Base-by-base conservation (phyloP, 2,113 vertebrate species). In the Arizona elegans region DNA sequence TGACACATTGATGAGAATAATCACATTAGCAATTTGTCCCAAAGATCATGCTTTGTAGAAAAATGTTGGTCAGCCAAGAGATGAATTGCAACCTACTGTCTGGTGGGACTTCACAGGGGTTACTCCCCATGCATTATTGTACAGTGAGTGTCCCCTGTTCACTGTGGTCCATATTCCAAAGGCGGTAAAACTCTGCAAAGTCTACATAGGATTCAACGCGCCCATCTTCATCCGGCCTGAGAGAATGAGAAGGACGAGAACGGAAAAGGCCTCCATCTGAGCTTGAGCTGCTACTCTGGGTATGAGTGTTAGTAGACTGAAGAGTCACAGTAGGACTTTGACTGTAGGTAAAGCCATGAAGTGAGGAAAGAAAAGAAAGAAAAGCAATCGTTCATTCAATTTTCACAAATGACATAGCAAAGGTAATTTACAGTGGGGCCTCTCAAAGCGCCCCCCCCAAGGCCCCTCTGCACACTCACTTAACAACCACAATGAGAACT, bases 251-350 rank as follows among this genome's bases (percentile, higher is more conserved):
- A 0, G 98, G 98, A 6, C 99, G 97, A 92, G 99, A 99, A 43
- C 99, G 98, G 96, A 99, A 99, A 55, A 99, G 98, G 93, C 99
- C 99, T 9, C 99, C 98, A 0, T 98, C 99, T 0, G 99, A 99
- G 59, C 99, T 99, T 0, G 99, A 99, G 97, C 99, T 99, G 97
- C 99, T 99, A 96, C 99, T 99, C 98, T 99, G 99, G 0, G 99
- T 99, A 97, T 99, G 99, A 0, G 99, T 99, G 95, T 98, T 99
- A 90, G 99, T 99, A 8, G 99, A 99, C 97, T 99, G 99, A 56
- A 99, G 98, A 0, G 99, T 99, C 96, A 99, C 97, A 0, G 99
- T 99, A 50, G 99, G 99, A 95, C 99, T 99, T 97, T 99, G 99
- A 92, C 98, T 99, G 96, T 8, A 94, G 53, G 13, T 8, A 90